Evolutionary conservation across 2,797 vertebrate species (phyloP).

Genomic region (Neoniphon sammara): DNA sequence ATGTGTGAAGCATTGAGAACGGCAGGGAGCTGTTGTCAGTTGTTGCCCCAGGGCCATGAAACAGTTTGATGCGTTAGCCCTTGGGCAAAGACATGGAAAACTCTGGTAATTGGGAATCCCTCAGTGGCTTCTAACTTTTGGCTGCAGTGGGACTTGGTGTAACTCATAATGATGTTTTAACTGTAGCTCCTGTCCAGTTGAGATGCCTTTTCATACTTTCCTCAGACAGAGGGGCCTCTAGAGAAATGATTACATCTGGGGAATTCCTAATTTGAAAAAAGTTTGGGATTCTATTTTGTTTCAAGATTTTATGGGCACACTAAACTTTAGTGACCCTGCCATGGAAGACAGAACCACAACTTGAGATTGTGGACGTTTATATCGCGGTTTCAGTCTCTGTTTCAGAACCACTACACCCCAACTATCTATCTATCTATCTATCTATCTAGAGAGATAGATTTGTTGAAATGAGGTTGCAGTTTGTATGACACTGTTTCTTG

Average conservation of each 20-base stretch:
- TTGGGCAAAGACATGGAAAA: constrained; percentile 44
- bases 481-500: no score
- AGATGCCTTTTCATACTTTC: neutral
- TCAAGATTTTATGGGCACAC: no score
- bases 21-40: constrained; percentile 54
- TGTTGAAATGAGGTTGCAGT: no score
- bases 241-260: neutral
- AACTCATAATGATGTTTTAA: constrained; percentile 13
- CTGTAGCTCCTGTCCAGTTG: constrained; percentile 1
- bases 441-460: no score
- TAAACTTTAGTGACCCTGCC: no score
- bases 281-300: no score
- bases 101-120: constrained; percentile 63
- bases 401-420: no score
- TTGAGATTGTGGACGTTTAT: no score
- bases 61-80: constrained; percentile 49
- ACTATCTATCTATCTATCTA: no score
- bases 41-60: constrained; percentile 46
- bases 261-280: no score
- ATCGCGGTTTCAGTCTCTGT: no score
- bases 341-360: no score
- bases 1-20: constrained; percentile 21
- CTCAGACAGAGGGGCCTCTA: neutral
- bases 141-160: constrained; percentile 8
- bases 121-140: constrained; percentile 33